Percentiles rank a stretch among this genome's conserved stretches.
Conservation (phyloP, 2,113 vertebrate species). For the Poicephalus gulielmi region DNA sequence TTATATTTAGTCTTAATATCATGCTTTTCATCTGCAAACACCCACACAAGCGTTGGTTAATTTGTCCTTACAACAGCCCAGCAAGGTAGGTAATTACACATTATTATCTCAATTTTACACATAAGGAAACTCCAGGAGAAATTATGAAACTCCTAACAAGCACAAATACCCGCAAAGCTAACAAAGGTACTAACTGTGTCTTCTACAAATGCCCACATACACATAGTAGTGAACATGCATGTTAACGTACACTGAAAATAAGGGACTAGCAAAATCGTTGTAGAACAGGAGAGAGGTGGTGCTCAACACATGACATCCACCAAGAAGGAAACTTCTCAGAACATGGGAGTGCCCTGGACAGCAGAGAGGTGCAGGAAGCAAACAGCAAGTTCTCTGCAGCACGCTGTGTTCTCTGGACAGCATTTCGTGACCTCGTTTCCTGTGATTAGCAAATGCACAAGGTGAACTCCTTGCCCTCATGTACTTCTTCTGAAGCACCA, state of each 20-base stretch:
- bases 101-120: constrained; percentile 57
- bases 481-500: neutral
- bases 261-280: neutral
- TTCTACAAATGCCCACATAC: neutral
- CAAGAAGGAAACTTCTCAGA: neutral
- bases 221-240: neutral
- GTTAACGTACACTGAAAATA: neutral
- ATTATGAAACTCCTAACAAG: constrained; percentile 45
- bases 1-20: constrained; percentile 62
- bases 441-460: neutral
- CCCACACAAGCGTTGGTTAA: constrained; percentile 60
- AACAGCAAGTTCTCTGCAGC: neutral
- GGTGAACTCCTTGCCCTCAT: neutral
- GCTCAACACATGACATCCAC: rapidly evolving
- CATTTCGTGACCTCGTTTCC: neutral
- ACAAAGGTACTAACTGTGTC: neutral
- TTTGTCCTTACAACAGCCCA: constrained; percentile 63
- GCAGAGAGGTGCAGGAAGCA: neutral
- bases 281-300: neutral
- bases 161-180: neutral
- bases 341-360: rapidly evolving
- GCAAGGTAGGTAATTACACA: constrained; percentile 56
- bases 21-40: constrained; percentile 55
- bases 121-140: constrained; percentile 46
- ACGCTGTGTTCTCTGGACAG: neutral